These are phyloP conservation scores for Temnothorax curvispinosus DNA, from an alignment of 1,140 invertebrate genomes.

Conservation along the genomic window DNA sequence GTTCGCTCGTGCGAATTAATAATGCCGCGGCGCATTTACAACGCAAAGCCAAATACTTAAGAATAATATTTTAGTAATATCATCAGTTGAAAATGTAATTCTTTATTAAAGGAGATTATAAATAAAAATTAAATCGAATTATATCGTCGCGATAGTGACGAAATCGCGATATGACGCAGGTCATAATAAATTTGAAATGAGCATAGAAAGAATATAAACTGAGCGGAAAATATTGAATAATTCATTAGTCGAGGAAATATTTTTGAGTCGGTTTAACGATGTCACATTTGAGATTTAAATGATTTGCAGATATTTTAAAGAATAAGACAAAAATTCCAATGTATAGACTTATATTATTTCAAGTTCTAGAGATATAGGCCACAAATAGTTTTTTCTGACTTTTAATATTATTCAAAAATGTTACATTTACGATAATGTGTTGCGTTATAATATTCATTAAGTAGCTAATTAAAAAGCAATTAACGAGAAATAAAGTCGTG, in stretches of 20 bases:
- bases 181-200: background rate
- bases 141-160: background rate
- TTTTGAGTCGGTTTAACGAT: background rate
- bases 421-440: too few relatives aligned
- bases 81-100: background rate
- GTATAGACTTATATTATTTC: background rate
- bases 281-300: background rate
- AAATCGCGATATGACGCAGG: background rate
- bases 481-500: background rate
- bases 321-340: background rate
- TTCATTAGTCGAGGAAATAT: background rate
- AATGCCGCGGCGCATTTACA: slow-evolving; percentile 3
- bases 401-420: background rate
- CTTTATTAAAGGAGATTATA: background rate
- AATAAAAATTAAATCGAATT: slow-evolving; percentile 14
- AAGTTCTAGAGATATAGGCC: background rate
- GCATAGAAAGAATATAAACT: background rate
- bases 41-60: slow-evolving; percentile 45
- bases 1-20: slow-evolving; percentile 58
- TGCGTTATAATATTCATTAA: background rate
- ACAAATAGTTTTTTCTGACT: background rate
- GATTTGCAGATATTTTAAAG: background rate
- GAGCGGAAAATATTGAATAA: background rate
- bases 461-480: background rate
- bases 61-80: slow-evolving; percentile 26